These are phyloP conservation scores for Hypolimnas misippus DNA, from an alignment of 2,888 invertebrate genomes.

Conservation along the genomic window DNA sequence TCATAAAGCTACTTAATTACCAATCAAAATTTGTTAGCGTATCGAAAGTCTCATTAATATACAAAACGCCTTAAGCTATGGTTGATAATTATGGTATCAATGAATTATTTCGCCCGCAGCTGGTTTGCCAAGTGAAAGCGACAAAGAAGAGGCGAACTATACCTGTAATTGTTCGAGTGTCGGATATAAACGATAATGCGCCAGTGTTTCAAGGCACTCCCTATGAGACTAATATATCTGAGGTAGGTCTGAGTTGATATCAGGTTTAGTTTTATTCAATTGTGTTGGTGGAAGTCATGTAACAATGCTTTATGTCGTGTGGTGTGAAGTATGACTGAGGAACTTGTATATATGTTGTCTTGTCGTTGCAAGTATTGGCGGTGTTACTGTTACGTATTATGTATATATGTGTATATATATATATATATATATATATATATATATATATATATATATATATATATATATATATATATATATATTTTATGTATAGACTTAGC, in stretches of 20 bases:
- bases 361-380: no score
- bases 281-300: no score
- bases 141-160: slow-evolving; percentile 92
- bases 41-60: slow-evolving; percentile 27
- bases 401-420: no score
- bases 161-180: slow-evolving; percentile 94
- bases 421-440: no score
- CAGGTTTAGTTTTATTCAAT: no score
- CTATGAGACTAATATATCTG: slow-evolving; percentile 92
- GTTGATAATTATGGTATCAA: slow-evolving; percentile 30
- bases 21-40: slow-evolving; percentile 34
- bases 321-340: no score
- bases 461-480: no score
- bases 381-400: no score
- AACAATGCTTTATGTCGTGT: no score
- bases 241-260: slow-evolving; percentile 83
- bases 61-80: slow-evolving; percentile 22
- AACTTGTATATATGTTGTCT: no score
- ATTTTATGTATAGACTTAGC: no score
- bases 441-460: no score
- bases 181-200: slow-evolving; percentile 95
- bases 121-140: slow-evolving; percentile 91
- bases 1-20: slow-evolving; percentile 31
- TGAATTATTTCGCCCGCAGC: slow-evolving; percentile 78
- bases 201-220: slow-evolving; percentile 93